These are phyloP conservation scores for Megastigmus dorsalis DNA, from an alignment of 2,888 invertebrate species.

Conservation along the genomic window DNA sequence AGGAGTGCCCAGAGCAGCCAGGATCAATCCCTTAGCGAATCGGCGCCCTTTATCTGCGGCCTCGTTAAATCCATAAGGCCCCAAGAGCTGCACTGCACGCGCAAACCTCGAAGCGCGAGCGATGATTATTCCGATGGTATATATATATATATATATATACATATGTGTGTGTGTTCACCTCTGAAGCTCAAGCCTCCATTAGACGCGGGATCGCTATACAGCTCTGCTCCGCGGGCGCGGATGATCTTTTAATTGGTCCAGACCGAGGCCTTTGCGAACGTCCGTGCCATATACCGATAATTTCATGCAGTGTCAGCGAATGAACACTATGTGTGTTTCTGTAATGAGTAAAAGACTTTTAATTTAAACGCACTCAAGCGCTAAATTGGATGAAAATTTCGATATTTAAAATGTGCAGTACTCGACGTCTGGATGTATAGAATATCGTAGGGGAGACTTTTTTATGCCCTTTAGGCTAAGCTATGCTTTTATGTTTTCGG, in stretches of 20 bases:
- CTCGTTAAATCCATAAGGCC: slow-evolving; percentile 14
- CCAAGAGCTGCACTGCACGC: neutral
- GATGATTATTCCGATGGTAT: neutral
- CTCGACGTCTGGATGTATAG: too few species aligned
- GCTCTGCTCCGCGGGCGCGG: too few species aligned
- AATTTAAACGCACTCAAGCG: too few species aligned
- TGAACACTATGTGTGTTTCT: too few species aligned
- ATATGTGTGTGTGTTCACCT: too few species aligned
- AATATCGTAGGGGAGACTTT: too few species aligned
- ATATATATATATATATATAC: too few species aligned
- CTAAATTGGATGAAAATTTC: too few species aligned
- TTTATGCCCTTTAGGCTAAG: too few species aligned
- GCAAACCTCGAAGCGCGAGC: neutral
- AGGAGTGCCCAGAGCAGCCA: neutral
- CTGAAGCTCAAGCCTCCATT: slow-evolving; percentile 3
- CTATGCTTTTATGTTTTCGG: too few species aligned
- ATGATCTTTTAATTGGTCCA: neutral
- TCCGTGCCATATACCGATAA: neutral
- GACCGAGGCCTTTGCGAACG: neutral
- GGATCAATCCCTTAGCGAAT: neutral
- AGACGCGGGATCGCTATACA: neutral
- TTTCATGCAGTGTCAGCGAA: neutral
- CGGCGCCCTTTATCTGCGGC: slow-evolving; percentile 31
- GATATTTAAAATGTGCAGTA: too few species aligned
- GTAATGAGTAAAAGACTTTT: too few species aligned